phyloP scores from a whole-genome alignment of 2,113 vertebrate species.

The Ellobius talpinus region DNA sequence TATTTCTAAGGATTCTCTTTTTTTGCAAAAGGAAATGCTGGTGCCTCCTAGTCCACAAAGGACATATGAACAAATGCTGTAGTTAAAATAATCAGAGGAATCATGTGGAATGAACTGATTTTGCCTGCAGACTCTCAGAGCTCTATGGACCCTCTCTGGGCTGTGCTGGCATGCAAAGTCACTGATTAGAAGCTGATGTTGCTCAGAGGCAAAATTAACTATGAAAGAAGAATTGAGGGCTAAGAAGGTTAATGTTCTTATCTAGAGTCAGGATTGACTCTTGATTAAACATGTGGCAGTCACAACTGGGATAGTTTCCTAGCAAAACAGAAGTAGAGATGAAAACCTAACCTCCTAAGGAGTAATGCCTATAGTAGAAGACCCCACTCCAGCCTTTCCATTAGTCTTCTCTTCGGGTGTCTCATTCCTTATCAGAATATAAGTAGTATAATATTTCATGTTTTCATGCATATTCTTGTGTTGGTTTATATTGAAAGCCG shows the following conservation, averaged over 20 bases:
- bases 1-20: constrained; percentile 20
- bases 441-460: not conserved
- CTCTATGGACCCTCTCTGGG: not conserved
- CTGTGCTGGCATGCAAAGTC: not conserved
- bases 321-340: not conserved
- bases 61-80: not conserved
- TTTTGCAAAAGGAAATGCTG: constrained; percentile 44
- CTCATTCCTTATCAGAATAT: not conserved
- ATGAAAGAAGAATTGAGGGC: not conserved
- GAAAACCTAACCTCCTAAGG: not conserved
- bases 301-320: not conserved
- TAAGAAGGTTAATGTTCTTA: constrained; percentile 57
- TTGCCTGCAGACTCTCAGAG: not conserved
- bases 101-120: constrained; percentile 39
- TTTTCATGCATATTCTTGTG: not conserved
- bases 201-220: constrained; percentile 53
- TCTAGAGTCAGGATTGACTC: constrained; percentile 16
- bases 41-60: not conserved
- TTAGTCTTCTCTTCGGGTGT: not conserved
- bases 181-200: constrained; percentile 27
- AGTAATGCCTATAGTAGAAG: not conserved
- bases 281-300: constrained; percentile 42
- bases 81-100: constrained; percentile 19
- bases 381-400: not conserved
- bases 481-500: not conserved